Evolutionary conservation across 2,797 vertebrate genomes (phyloP).

Genomic region (Megaceryle alcyon): DNA sequence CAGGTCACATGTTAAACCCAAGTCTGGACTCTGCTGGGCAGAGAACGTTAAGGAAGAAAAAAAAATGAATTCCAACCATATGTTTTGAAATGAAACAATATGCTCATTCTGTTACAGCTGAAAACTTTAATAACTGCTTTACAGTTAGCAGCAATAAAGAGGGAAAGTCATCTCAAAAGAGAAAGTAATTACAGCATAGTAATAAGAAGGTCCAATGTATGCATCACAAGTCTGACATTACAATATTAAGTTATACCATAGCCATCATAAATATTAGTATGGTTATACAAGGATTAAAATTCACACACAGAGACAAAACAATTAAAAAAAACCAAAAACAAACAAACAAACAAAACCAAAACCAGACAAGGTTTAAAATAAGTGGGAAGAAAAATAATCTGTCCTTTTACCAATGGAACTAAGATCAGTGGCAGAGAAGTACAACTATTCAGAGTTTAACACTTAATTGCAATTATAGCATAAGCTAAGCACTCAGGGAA

Average conservation of each 20-base stretch:
- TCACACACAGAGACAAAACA: no score
- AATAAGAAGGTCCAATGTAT: neutral
- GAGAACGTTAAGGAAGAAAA: neutral
- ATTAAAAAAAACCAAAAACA: neutral
- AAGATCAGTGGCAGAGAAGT: neutral
- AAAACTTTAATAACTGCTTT: slow-evolving; percentile 31
- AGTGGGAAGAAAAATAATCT: neutral
- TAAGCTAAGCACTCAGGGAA: neutral
- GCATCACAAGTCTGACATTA: neutral
- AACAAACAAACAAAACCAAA: neutral
- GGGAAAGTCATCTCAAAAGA: slow-evolving; percentile 27
- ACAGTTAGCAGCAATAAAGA: slow-evolving; percentile 13
- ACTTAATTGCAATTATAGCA: neutral
- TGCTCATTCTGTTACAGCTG: slow-evolving; percentile 24
- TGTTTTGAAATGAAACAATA: slow-evolving; percentile 63
- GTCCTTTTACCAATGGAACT: neutral
- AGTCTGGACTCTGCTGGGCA: slow-evolving; percentile 37
- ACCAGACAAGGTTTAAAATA: neutral
- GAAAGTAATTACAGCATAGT: slow-evolving; percentile 10
- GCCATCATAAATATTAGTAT: neutral
- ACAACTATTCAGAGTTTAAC: neutral
- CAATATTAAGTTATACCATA: neutral
- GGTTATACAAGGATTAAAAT: neutral
- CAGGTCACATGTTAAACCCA: slow-evolving; percentile 46
- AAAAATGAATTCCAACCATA: slow-evolving; percentile 52